Percentiles rank a stretch among this genome's conserved stretches.
phyloP scores from a whole-genome alignment of 2,888 invertebrate species.

The Sarcophaga rosellei region DNA sequence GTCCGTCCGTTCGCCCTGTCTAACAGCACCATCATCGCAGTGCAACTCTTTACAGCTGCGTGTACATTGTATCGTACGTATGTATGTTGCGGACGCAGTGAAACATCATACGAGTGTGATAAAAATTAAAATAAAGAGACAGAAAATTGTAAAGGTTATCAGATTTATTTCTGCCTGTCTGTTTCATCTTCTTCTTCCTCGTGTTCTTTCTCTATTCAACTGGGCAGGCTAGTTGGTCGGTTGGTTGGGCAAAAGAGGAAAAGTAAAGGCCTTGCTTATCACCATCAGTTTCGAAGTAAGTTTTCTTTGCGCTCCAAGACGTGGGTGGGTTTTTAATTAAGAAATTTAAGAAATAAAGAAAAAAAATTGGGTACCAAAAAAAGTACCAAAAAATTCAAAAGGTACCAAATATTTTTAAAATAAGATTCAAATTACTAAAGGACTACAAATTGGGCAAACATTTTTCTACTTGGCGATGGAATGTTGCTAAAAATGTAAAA shows the following conservation, averaged over 20 bases:
- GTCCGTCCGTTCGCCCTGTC: neutral
- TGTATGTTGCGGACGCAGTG: slow-evolving; percentile 1
- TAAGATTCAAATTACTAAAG: no score
- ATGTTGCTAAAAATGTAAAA: no score
- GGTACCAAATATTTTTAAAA: no score
- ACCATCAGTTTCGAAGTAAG: no score
- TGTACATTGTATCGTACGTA: no score
- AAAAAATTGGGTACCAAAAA: no score
- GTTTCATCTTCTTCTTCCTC: neutral
- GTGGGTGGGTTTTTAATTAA: slow-evolving; percentile 57
- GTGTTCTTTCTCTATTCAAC: neutral
- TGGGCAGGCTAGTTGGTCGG: no score
- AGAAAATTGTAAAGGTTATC: slow-evolving; percentile 64
- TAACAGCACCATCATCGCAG: neutral
- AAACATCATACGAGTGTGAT: slow-evolving; percentile 64
- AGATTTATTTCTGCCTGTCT: slow-evolving; percentile 60
- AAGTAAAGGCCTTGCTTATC: no score
- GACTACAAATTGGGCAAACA: no score
- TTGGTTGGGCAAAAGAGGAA: no score
- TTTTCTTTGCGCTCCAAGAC: neutral
- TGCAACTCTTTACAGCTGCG: neutral
- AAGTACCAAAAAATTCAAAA: no score
- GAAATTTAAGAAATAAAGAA: neutral
- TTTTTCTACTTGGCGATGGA: no score
- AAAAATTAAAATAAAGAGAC: slow-evolving; percentile 66